Base-by-base conservation (phyloP, 2,113 vertebrate genomes). In the Butorides virescens region DNA sequence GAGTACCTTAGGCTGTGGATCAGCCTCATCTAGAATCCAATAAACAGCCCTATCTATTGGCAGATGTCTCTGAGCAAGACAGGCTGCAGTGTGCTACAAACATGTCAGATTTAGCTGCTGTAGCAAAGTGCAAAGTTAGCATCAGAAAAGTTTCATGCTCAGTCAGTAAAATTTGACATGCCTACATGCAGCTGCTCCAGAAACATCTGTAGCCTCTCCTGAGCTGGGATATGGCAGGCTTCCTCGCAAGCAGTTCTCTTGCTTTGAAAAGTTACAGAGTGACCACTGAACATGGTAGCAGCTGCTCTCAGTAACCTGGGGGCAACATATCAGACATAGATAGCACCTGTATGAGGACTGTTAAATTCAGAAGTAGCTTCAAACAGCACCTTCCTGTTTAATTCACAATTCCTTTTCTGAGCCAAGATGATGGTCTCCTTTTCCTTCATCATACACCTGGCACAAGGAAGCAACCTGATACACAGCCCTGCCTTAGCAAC, bases 281-380 rank as follows among this genome's bases (percentile, higher is more conserved):
- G 36, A 46, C 39, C 46, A 59, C 76, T 86, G 22, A 91, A 65
- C 25, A 15, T 0, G 15, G 68, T 23, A 77, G 59, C 62, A 80
- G 53, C 37, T 53, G 55, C 63, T 58, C 39, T 50, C 1, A 1
- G 42, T 42, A 39, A 55, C 16, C n/a, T 56, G 61, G 49, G 8
- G 68, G 70, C 29, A 58, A 21, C 10, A 2, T 0, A 0, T 27
- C 71, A 74, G 56, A 15, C 3, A 0, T 2, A n/a, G 55, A 56
- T 21, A 26, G 15, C 14, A 23, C 7, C 55, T 52, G n/a, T 11
- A 19, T 5, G 25, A 86, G 49, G 16, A 76, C 44, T 70, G 39
- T 4, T 50, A 36, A 10, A 37, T 13, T n/a, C 68, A 50, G 15
- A 10, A 68, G 15, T 1, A 49, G 30, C 34, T 72, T 76, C 39